Evolutionary conservation across 2,113 vertebrate species (phyloP).

Genomic region (Gallinago undulata): DNA sequence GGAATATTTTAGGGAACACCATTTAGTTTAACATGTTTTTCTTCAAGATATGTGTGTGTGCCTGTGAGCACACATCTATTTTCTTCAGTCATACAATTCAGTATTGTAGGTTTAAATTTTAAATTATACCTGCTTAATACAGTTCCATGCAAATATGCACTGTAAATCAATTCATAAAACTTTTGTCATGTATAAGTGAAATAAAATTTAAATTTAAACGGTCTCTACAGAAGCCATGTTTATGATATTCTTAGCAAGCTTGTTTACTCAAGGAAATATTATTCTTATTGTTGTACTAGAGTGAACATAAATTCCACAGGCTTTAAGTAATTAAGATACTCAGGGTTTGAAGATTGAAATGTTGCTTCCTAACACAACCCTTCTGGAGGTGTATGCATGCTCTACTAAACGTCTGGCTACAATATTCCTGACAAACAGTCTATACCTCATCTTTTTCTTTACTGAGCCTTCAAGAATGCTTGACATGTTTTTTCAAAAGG

Average conservation of each 20-base stretch:
- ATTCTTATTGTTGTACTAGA: conserved; percentile 16
- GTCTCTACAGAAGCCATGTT: not conserved
- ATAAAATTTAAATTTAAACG: conserved; percentile 33
- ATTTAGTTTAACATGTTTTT: not conserved
- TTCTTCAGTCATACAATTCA: not conserved
- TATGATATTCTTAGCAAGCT: conserved; percentile 21
- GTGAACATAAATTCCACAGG: conserved; percentile 7
- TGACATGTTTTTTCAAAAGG: not conserved
- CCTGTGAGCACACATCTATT: not conserved
- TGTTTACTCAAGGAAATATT: conserved; percentile 42
- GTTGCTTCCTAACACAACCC: not conserved
- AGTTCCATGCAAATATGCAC: not conserved
- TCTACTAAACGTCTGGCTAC: conserved; percentile 16
- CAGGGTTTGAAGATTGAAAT: conserved; percentile 29
- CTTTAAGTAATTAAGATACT: conserved; percentile 38
- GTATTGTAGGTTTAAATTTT: not conserved
- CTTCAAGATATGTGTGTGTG: no score
- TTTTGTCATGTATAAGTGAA: not conserved
- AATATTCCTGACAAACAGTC: conserved; percentile 14
- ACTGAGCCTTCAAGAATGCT: not conserved
- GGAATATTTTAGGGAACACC: not conserved
- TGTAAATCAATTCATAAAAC: conserved; percentile 16
- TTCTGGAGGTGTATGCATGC: conserved; percentile 6
- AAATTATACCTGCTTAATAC: not conserved
- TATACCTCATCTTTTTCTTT: not conserved